phyloP scores from a whole-genome alignment of 1,140 invertebrate genomes.

The Brachionus plicatilis region DNA sequence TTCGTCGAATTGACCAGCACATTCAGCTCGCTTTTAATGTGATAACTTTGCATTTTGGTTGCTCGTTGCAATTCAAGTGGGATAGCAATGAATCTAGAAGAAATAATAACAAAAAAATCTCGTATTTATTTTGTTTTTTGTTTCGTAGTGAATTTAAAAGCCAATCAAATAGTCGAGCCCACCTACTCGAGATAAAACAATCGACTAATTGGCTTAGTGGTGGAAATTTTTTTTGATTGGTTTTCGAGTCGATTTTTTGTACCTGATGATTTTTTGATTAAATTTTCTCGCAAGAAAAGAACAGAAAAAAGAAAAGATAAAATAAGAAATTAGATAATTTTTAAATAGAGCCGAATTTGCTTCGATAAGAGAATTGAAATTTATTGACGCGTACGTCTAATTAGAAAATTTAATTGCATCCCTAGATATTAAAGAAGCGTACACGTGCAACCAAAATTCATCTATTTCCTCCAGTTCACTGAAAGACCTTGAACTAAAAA shows the following conservation, averaged over 20 bases:
- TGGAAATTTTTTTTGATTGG: not conserved
- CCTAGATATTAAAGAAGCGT: not conserved
- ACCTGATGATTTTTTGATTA: not conserved
- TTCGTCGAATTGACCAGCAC: constrained; percentile 13
- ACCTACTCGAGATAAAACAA: not conserved
- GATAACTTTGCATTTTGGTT: not conserved
- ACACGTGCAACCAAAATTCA: not conserved
- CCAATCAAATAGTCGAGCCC: not conserved
- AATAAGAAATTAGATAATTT: constrained; percentile 8
- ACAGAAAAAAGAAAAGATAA: not conserved
- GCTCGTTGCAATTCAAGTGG: not conserved
- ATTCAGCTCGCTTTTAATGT: not conserved
- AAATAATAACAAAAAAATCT: constrained; percentile 5
- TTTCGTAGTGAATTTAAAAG: not conserved
- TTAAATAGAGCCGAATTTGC: not conserved
- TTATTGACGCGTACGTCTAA: not conserved
- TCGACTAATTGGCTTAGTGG: not conserved
- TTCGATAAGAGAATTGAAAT: not conserved
- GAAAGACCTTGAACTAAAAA: too few species aligned
- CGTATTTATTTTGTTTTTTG: constrained; percentile 16
- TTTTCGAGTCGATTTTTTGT: not conserved
- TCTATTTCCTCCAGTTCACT: not conserved
- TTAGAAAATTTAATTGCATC: not conserved
- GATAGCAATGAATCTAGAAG: not conserved
- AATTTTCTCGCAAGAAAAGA: not conserved